Percentiles rank a stretch among this genome's conserved stretches.
phyloP scores from a whole-genome alignment of 1,140 invertebrate genomes.

The Platyscapa corneri region DNA sequence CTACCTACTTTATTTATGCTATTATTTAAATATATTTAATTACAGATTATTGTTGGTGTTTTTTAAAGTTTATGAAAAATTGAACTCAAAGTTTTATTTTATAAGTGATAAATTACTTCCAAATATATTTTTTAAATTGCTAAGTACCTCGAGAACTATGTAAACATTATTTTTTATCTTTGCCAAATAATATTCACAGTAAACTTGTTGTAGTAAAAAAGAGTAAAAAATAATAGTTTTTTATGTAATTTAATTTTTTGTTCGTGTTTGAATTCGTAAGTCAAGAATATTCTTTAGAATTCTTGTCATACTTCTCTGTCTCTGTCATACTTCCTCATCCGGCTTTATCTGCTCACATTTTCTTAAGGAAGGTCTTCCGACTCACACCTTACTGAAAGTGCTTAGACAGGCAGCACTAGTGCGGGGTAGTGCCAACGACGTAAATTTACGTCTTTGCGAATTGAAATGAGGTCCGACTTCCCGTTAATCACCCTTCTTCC shows the following conservation, averaged over 20 bases:
- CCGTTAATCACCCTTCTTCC: constrained; percentile 62
- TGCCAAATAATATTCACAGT: neutral
- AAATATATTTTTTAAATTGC: no score
- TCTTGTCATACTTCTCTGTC: neutral
- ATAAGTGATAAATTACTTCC: no score
- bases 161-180: no score
- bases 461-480: constrained; percentile 66
- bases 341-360: constrained; percentile 9
- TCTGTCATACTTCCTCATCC: constrained; percentile 28
- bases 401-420: constrained; percentile 8
- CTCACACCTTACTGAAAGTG: constrained; percentile 46
- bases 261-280: neutral
- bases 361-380: constrained; percentile 19
- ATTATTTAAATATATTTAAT: no score
- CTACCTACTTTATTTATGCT: no score
- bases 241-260: constrained; percentile 31
- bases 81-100: no score
- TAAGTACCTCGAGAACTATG: no score
- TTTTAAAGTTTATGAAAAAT: no score
- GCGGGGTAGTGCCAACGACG: constrained; percentile 57
- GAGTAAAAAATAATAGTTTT: neutral
- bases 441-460: constrained; percentile 66
- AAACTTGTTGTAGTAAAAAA: neutral
- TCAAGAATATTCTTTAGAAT: neutral
- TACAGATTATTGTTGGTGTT: no score